phyloP scores from a whole-genome alignment of 2,888 invertebrate genomes.

The Trisateles emortualis region DNA sequence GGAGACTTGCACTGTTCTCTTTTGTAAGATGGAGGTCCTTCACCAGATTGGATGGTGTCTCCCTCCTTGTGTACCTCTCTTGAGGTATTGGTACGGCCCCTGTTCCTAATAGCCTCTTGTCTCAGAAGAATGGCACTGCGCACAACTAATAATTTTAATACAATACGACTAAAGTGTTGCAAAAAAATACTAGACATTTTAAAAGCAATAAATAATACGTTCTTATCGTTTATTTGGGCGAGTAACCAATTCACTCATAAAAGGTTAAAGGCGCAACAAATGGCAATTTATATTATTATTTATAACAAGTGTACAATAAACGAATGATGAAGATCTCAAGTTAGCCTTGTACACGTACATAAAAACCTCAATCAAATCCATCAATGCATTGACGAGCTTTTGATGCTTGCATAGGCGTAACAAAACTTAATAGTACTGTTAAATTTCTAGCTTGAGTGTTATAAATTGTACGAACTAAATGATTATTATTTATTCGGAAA shows the following conservation, averaged over 20 bases:
- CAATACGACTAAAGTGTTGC: not conserved
- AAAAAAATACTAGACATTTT: not conserved
- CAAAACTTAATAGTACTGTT: no score
- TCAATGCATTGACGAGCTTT: not conserved
- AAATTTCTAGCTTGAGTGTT: no score
- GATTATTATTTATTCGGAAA: no score
- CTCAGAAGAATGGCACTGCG: no score
- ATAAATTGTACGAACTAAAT: no score
- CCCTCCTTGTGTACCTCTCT: no score
- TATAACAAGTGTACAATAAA: slow-evolving; percentile 8
- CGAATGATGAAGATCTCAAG: not conserved
- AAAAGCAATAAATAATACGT: not conserved
- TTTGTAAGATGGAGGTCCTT: no score
- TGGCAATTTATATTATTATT: slow-evolving; percentile 1
- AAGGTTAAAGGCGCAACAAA: not conserved
- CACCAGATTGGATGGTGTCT: no score
- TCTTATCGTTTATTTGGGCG: slow-evolving; percentile 5
- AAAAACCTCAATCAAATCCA: not conserved
- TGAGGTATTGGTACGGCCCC: no score
- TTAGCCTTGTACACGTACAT: not conserved
- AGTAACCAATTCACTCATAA: not conserved
- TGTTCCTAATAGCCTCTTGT: no score
- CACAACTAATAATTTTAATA: not conserved
- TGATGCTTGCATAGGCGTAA: not conserved
- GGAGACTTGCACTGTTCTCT: no score